Conservation (phyloP, 2,888 invertebrate genomes). For the Tachina fera region DNA sequence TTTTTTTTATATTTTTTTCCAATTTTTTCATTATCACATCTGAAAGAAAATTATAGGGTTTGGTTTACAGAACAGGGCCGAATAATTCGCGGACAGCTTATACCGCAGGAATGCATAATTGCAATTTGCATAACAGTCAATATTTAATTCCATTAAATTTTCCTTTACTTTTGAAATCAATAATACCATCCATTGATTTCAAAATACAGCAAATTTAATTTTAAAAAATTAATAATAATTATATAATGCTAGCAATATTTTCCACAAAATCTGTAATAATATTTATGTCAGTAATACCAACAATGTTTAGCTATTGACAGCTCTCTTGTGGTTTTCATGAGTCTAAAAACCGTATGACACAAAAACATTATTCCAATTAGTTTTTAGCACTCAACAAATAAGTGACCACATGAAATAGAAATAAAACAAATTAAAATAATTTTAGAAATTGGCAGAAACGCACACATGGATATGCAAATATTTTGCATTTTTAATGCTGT, state of each 20-base stretch:
- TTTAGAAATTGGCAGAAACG: background rate
- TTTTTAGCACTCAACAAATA: conserved; percentile 47
- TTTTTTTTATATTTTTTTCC: no score
- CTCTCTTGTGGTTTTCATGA: conserved; percentile 49
- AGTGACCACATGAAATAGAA: conserved; percentile 13
- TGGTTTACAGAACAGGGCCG: no score
- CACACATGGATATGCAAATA: background rate
- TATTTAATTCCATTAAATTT: no score
- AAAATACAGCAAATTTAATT: no score
- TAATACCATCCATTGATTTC: no score
- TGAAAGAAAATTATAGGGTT: no score
- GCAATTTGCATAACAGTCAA: no score
- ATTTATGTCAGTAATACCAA: background rate
- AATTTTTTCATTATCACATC: no score
- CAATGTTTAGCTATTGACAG: conserved; percentile 40
- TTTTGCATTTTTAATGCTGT: conserved; percentile 1
- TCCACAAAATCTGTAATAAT: background rate
- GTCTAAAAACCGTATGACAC: conserved; percentile 5
- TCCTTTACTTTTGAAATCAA: no score
- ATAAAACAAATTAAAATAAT: background rate
- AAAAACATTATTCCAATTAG: conserved; percentile 29
- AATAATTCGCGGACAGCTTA: no score
- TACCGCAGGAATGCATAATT: no score
- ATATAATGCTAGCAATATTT: conserved; percentile 6
- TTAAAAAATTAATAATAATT: conserved; percentile 1